These are phyloP conservation scores for Apis florea DNA, from an alignment of 1,140 invertebrate species.

Conservation along the genomic window DNA sequence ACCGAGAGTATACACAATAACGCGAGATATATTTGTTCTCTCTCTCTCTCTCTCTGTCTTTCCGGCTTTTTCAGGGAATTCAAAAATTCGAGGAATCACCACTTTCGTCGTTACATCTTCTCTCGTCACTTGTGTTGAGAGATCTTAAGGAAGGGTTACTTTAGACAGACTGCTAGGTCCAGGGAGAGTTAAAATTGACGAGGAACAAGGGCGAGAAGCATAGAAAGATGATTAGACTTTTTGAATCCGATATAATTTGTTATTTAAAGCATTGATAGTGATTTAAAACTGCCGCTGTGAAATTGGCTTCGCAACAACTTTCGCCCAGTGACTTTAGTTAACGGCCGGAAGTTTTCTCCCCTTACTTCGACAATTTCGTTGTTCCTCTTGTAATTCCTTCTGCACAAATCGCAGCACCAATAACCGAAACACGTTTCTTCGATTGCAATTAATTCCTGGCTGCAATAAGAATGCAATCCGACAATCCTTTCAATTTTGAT, in stretches of 20 bases:
- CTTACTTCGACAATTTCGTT: slow-evolving; percentile 6
- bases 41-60: no score
- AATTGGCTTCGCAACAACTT: slow-evolving; percentile 43
- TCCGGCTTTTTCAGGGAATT: no score
- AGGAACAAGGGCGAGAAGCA: no score
- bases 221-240: background rate
- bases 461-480: background rate
- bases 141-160: no score
- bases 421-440: background rate
- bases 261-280: background rate
- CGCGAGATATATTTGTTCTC: no score
- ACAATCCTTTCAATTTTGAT: no score
- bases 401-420: background rate
- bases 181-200: no score
- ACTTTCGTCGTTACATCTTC: no score
- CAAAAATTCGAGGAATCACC: no score
- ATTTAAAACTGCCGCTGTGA: slow-evolving; percentile 22
- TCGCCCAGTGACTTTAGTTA: slow-evolving; percentile 30
- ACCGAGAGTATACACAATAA: no score
- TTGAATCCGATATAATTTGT: slow-evolving; percentile 13
- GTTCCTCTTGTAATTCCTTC: background rate
- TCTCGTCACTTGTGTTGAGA: no score
- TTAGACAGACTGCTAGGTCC: no score
- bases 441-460: slow-evolving; percentile 3
- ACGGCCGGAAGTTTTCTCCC: slow-evolving; percentile 22